Percentiles rank a stretch among this genome's conserved stretches.
phyloP scores from a whole-genome alignment of 2,113 vertebrate species.

The Albula goreensis region DNA sequence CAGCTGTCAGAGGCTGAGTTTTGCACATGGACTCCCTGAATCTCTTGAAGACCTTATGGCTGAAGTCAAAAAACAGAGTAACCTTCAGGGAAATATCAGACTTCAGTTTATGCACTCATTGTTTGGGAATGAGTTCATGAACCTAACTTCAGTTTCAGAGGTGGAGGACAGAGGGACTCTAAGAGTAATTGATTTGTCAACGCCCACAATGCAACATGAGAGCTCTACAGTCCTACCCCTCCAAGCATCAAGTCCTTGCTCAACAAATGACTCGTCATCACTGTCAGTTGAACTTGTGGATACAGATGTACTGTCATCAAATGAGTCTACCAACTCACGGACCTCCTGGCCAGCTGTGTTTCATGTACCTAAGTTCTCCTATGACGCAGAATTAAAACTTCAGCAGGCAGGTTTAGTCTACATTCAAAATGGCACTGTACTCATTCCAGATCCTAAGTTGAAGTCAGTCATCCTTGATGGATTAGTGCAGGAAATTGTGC shows the following conservation, averaged over 20 bases:
- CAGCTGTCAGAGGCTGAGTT: slow-evolving; percentile 21
- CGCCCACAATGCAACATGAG: not conserved
- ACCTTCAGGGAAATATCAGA: slow-evolving; percentile 18
- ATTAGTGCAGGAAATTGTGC: slow-evolving; percentile 39
- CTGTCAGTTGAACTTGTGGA: slow-evolving; percentile 27
- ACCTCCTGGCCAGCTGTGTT: slow-evolving; percentile 31
- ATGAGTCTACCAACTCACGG: slow-evolving; percentile 24
- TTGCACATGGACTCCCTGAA: slow-evolving; percentile 15
- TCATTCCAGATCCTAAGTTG: slow-evolving; percentile 38
- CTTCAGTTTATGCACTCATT: slow-evolving; percentile 24
- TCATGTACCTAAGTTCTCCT: slow-evolving; percentile 31
- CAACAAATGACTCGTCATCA: not conserved
- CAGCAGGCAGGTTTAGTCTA: slow-evolving; percentile 29
- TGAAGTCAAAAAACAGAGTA: slow-evolving; percentile 25
- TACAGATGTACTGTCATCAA: slow-evolving; percentile 20
- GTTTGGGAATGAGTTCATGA: slow-evolving; percentile 24
- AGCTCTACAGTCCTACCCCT: not conserved
- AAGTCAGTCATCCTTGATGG: slow-evolving; percentile 37
- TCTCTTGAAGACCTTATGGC: slow-evolving; percentile 16
- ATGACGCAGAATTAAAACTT: slow-evolving; percentile 35
- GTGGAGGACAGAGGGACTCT: slow-evolving; percentile 18
- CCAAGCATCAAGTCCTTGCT: slow-evolving; percentile 16
- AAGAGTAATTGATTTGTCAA: slow-evolving; percentile 12
- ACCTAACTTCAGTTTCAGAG: slow-evolving; percentile 23
- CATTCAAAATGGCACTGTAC: slow-evolving; percentile 22